phyloP scores from a whole-genome alignment of 2,888 invertebrate genomes.

The Teleogryllus oceanicus region DNA sequence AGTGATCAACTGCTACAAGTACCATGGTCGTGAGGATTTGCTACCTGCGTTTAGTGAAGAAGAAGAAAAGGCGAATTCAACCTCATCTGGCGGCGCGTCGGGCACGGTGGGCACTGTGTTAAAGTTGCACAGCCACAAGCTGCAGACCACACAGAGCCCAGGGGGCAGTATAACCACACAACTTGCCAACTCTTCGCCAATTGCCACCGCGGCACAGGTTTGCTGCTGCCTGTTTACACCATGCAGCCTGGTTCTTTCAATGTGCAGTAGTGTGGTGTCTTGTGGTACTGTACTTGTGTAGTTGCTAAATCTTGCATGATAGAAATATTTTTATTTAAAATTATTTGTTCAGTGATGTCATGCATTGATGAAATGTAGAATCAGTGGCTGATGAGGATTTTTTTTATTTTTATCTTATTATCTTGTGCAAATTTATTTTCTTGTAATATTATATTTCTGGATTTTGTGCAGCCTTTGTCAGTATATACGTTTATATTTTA shows the following conservation, averaged over 20 bases:
- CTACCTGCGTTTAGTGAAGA: slow-evolving; percentile 92
- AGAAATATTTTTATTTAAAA: slow-evolving; percentile 28
- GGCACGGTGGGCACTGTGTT: slow-evolving; percentile 49
- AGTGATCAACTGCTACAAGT: slow-evolving; percentile 97
- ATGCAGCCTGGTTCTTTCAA: slow-evolving; percentile 57
- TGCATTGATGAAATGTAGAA: too few species aligned
- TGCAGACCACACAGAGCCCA: slow-evolving; percentile 45
- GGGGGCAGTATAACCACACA: slow-evolving; percentile 50
- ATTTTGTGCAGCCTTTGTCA: too few species aligned
- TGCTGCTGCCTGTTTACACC: slow-evolving; percentile 65
- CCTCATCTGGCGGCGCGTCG: slow-evolving; percentile 53
- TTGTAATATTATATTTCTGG: too few species aligned
- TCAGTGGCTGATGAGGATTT: too few species aligned
- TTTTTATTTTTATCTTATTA: neutral
- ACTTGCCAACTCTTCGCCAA: slow-evolving; percentile 54
- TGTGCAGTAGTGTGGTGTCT: slow-evolving; percentile 34
- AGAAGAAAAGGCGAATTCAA: slow-evolving; percentile 70
- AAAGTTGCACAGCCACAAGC: slow-evolving; percentile 48
- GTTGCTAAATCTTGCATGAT: slow-evolving; percentile 34
- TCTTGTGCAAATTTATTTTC: too few species aligned
- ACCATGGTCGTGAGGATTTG: slow-evolving; percentile 92
- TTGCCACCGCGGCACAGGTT: slow-evolving; percentile 63
- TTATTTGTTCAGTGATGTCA: slow-evolving; percentile 25
- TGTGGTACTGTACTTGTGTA: slow-evolving; percentile 35
- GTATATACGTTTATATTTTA: too few species aligned